A percentile compares a stretch with the other conserved stretches of the same genome.
Evolutionary conservation across 1,140 invertebrate species (phyloP).

Genomic region (Heliconius hermathena): DNA sequence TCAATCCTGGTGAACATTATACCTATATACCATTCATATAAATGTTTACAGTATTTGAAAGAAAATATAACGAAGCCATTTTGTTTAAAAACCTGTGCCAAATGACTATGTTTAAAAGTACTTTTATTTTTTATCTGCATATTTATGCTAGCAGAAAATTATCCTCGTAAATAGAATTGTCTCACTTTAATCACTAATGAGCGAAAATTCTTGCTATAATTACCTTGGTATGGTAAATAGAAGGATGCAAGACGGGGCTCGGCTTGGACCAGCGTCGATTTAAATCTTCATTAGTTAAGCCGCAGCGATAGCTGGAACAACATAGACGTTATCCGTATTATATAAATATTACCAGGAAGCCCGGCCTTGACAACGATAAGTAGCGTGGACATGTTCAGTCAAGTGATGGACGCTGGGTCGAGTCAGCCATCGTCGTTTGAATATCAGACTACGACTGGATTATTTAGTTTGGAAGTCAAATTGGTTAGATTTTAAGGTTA

Average conservation of each 20-base stretch:
- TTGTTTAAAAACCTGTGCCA: neutral
- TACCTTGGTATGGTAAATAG: conserved; percentile 92
- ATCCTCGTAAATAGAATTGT: conserved; percentile 43
- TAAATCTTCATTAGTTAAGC: conserved; percentile 90
- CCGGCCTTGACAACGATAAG: conserved; percentile 48
- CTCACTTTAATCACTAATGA: conserved; percentile 43
- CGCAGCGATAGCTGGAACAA: conserved; percentile 89
- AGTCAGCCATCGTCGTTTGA: conserved; percentile 49
- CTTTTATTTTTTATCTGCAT: conserved; percentile 35
- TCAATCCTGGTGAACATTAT: neutral
- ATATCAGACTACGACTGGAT: conserved; percentile 42
- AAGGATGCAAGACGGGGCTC: conserved; percentile 88
- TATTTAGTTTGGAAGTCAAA: conserved; percentile 26
- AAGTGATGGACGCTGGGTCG: conserved; percentile 51
- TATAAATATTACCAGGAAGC: conserved; percentile 54
- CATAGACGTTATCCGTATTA: conserved; percentile 55
- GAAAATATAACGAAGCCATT: neutral
- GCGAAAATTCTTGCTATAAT: conserved; percentile 44
- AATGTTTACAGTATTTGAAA: neutral
- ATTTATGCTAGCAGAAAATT: conserved; percentile 35
- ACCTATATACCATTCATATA: neutral
- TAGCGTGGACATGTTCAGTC: conserved; percentile 50
- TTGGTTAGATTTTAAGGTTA: neutral
- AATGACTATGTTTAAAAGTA: neutral
- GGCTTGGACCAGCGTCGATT: conserved; percentile 91